Evolutionary conservation across 2,797 vertebrate genomes (phyloP).

Genomic region (Acanthopagrus latus): DNA sequence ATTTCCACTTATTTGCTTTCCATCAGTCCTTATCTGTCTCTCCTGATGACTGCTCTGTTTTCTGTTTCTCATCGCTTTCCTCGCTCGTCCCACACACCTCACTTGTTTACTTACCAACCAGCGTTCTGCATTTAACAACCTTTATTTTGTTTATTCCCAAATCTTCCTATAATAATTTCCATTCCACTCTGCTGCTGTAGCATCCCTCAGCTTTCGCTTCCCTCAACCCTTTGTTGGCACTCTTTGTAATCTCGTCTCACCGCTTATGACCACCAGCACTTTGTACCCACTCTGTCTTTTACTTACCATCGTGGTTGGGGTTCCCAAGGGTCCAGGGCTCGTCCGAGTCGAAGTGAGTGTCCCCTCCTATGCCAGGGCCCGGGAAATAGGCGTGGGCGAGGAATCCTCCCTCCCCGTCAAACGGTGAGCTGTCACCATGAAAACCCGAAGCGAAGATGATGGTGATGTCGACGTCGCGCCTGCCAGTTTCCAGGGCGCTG

Average conservation of each 20-base stretch:
- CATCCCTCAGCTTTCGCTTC: not conserved
- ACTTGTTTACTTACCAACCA: constrained; percentile 16
- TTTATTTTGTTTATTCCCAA: not conserved
- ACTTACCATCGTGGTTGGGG: constrained; percentile 96
- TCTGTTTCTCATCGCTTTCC: constrained; percentile 17
- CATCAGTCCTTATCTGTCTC: constrained; percentile 51
- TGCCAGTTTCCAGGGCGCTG: constrained; percentile 94
- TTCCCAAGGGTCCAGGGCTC: constrained; percentile 99
- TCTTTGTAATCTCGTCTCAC: constrained; percentile 5
- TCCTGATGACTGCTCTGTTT: constrained; percentile 33
- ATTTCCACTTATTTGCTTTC: constrained; percentile 53
- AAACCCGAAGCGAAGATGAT: constrained; percentile 99
- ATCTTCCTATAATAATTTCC: not conserved
- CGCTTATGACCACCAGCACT: not conserved
- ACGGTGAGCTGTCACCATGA: constrained; percentile 98
- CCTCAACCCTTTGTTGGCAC: not conserved
- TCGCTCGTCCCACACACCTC: constrained; percentile 10
- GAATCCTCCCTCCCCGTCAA: constrained; percentile 98
- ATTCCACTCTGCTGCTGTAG: not conserved
- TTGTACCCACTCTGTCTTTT: constrained; percentile 35
- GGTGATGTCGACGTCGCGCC: constrained; percentile 98
- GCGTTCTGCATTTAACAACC: not conserved
- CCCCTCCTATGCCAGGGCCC: constrained; percentile 97
- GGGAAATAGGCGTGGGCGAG: constrained; percentile 98
- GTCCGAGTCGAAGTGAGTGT: constrained; percentile 99